phyloP scores from a whole-genome alignment of 2,113 vertebrate genomes.

The Callipepla californica region DNA sequence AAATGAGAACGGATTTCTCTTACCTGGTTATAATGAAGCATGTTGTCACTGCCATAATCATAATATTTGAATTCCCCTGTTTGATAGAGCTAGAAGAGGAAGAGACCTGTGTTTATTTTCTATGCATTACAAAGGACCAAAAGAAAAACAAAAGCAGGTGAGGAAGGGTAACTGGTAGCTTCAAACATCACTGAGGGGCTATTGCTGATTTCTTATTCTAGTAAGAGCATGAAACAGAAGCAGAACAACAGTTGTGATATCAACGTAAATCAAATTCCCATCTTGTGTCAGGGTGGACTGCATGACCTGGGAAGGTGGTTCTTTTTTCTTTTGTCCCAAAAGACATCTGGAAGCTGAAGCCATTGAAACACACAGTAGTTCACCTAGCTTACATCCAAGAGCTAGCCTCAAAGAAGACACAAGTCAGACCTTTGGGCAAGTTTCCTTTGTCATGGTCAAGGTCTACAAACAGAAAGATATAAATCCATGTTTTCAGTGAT shows the following conservation, averaged over 20 bases:
- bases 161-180: not conserved
- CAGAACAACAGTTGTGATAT: not conserved
- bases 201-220: not conserved
- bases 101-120: not conserved
- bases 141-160: not conserved
- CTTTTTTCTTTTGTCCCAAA: not conserved
- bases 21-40: constrained; percentile 93
- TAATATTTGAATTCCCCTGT: constrained; percentile 86
- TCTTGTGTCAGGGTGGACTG: not conserved
- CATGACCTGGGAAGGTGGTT: not conserved
- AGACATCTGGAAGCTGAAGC: not conserved
- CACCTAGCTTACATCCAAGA: not conserved
- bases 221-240: not conserved
- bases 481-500: not conserved
- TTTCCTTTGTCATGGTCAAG: not conserved
- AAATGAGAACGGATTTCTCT: not conserved
- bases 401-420: not conserved
- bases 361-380: not conserved
- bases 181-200: not conserved
- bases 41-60: constrained; percentile 87
- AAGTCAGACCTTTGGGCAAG: not conserved
- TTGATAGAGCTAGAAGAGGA: constrained; percentile 28
- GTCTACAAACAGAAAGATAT: not conserved
- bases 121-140: not conserved
- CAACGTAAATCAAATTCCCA: not conserved